Base-by-base conservation (phyloP, 2,888 invertebrate species). In the Mimumesa dahlbomi region DNA sequence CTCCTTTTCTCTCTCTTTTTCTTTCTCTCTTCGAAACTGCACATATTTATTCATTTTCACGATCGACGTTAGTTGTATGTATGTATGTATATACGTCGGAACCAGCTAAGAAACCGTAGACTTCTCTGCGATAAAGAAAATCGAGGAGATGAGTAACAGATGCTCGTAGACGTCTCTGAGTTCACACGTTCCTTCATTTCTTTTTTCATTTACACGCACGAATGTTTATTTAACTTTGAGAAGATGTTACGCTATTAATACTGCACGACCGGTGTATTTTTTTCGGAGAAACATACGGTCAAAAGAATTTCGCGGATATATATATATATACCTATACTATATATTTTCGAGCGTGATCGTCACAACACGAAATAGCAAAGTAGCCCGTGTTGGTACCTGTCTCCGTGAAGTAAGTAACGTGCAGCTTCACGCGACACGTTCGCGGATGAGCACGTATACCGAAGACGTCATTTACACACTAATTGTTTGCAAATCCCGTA, bases 401-500 rank as follows among this genome's bases (percentile, higher is more conserved):
- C 7, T 25, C 7, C 3, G 18, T n/a, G n/a, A n/a, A n/a, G n/a
- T n/a, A 56, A 21, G 48, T 11, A 34, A 45, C 18, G 9, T 25
- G 29, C 22, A 2, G 14, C 13, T 14, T 54, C 25, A 43, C 9
- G 19, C n/a, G 38, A n/a, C 31, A 29, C 34, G 31, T 43, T 48
- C 34, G 22, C 13, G 31, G 45, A 40, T 11, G 21, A 48, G 14
- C 68, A 59, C 43, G 54, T 46, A 19, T 29, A 16, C 34, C 36
- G 53, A 34, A 36, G 36, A 48, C 62, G 57, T 57, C 63, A 53
- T 74, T 75, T 70, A 56, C 70, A 43, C 57, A 45, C 16, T 40
- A 66, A 80, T 75, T 80, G 73, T 73, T 77, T 70, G 70, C 73
- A 66, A 73, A 77, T 75, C 61, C n/a, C 61, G 34, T 56, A 75